Evolutionary conservation across 2,113 vertebrate species (phyloP), one percentile per base, ranked within the genome.

Genomic region (Archocentrus centrarchus): DNA sequence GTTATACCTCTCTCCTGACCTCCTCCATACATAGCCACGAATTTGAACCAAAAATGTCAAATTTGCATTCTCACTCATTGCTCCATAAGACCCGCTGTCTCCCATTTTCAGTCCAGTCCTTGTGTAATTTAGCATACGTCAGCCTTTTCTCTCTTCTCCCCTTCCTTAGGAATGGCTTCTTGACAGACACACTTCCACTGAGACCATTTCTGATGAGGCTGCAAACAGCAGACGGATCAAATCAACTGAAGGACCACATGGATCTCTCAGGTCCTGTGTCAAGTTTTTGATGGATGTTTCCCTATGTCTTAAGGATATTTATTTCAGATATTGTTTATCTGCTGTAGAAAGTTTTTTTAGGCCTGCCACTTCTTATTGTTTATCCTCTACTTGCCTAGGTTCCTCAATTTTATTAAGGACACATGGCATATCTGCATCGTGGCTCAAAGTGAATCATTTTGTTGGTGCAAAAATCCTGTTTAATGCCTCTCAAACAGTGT

Each of bases 211-310:
- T 0, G 30, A 7, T 53, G 17, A 53, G 6, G 17, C 17, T 53
- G 50, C 6, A 20, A 53, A 53, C 17, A 53, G 47, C 17, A 53
- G 50, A 18, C 27, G 9, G 0, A 0, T 50, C 2, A 2, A 50
- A 30, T 70, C 64, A 50, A 14, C 39, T 47, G 22, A 27, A 70
- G 27, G 24, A 24, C 64, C 64, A 70, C 9, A 30, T 50, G 5
- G 5, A 30, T 20, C 15, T 30, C 41, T 70, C 15, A 13, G 15
- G 66, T 50, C 64, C 24, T 30, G 24, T 50, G 66, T 70, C 24
- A 70, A 5, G 44, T 53, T 32, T 53, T 20, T 32, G 66, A 30
- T 11, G 7, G 2, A 0, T 30, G 20, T 30, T 17, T 70, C 50
- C 20, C 17, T 7, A 53, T 70, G 53, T 53, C 5, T 70, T 53